Percentiles rank a stretch among this genome's conserved stretches.
These are phyloP conservation scores for Aix galericulata DNA, from an alignment of 2,113 vertebrate species.

Conservation along the genomic window DNA sequence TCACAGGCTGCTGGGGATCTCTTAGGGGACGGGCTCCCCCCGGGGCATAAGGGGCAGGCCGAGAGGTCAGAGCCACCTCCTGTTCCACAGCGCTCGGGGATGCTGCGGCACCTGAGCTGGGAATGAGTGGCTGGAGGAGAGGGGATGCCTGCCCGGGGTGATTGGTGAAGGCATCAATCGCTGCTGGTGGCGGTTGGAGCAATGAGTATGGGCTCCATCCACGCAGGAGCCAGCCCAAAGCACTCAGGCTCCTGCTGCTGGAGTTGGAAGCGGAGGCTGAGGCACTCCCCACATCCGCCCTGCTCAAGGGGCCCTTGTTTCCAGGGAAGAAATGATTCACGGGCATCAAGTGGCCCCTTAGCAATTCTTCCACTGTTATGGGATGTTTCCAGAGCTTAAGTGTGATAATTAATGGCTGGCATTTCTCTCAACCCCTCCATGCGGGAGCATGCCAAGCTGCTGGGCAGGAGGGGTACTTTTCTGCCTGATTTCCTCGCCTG, in stretches of 20 bases:
- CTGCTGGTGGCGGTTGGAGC: neutral
- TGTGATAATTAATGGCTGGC: constrained; percentile 20
- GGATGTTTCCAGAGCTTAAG: constrained; percentile 30
- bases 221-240: neutral
- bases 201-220: neutral
- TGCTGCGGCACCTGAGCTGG: accelerated
- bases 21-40: neutral
- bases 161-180: neutral
- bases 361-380: constrained; percentile 52
- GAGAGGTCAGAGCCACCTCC: neutral
- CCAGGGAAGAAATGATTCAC: constrained; percentile 65
- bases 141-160: neutral
- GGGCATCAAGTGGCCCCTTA: neutral
- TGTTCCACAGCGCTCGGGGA: accelerated
- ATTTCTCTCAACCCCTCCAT: neutral
- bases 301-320: constrained; percentile 64
- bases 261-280: neutral
- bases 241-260: neutral
- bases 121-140: neutral
- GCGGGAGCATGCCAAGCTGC: neutral
- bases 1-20: neutral
- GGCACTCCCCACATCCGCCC: neutral
- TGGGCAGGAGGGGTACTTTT: neutral
- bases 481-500: neutral
- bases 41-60: neutral